Percentiles rank a stretch among this genome's conserved stretches.
Conservation (phyloP, 1,140 invertebrate genomes). For the Agrilus planipennis region DNA sequence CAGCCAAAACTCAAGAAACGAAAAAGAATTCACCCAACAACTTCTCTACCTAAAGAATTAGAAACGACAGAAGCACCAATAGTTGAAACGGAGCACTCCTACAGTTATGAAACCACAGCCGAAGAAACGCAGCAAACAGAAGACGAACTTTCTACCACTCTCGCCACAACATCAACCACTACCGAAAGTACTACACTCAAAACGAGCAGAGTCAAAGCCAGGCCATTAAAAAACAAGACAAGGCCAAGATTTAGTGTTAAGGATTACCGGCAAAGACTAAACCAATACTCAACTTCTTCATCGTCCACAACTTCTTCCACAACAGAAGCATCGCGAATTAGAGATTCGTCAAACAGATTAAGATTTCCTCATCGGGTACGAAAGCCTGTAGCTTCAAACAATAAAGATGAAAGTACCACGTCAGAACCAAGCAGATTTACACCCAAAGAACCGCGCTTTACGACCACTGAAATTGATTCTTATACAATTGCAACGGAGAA, state of each 20-base stretch:
- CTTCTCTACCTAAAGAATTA: too few relatives aligned
- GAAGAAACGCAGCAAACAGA: constrained; percentile 40
- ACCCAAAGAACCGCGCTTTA: constrained; percentile 27
- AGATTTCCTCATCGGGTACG: constrained; percentile 11
- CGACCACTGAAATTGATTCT: constrained; percentile 10
- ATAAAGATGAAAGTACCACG: constrained; percentile 9
- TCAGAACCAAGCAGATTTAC: constrained; percentile 17
- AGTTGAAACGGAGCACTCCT: constrained; percentile 22
- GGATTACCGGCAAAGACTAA: constrained; percentile 40
- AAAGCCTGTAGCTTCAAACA: constrained; percentile 7
- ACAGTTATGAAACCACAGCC: too few relatives aligned
- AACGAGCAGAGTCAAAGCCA: constrained; percentile 25
- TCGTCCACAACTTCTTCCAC: constrained; percentile 32
- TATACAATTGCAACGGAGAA: constrained; percentile 18
- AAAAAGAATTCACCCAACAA: too few relatives aligned
- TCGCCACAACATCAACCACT: constrained; percentile 34
- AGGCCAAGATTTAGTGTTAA: constrained; percentile 47
- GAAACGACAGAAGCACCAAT: constrained; percentile 8
- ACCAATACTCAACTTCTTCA: constrained; percentile 35
- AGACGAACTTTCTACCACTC: constrained; percentile 25
- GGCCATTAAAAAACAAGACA: constrained; percentile 29
- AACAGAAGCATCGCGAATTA: constrained; percentile 26
- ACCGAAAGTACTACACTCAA: constrained; percentile 30
- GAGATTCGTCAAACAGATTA: too few relatives aligned
- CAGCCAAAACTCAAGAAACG: too few relatives aligned